phyloP scores from a whole-genome alignment of 1,140 invertebrate genomes.

The Neodiprion lecontei region DNA sequence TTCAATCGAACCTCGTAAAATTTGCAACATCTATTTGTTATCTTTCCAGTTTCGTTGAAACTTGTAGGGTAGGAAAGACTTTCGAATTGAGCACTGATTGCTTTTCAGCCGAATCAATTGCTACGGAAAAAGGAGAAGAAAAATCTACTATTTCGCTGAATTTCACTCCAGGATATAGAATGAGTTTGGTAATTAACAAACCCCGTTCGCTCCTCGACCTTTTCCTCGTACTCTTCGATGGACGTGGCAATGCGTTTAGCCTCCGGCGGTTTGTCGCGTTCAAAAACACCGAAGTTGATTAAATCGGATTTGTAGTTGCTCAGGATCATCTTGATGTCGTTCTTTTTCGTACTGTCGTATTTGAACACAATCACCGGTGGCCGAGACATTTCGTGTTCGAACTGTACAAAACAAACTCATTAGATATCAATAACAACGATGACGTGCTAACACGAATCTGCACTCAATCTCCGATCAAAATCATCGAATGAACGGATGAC shows the following conservation, averaged over 20 bases:
- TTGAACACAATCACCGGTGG: conserved; percentile 56
- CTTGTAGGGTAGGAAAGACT: no score
- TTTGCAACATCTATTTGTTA: conserved; percentile 14
- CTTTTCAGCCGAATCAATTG: no score
- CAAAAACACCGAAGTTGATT: conserved; percentile 55
- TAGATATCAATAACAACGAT: neutral
- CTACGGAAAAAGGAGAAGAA: no score
- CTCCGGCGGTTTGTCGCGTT: conserved; percentile 54
- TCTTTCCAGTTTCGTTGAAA: conserved; percentile 2
- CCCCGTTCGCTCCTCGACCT: conserved; percentile 48
- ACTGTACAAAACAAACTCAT: conserved; percentile 38
- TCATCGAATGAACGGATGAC: neutral
- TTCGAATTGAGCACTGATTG: no score
- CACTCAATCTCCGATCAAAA: no score
- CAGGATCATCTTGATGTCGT: conserved; percentile 51
- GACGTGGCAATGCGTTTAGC: conserved; percentile 49
- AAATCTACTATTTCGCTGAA: no score
- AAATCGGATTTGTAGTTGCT: conserved; percentile 51
- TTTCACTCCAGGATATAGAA: no score
- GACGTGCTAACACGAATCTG: no score
- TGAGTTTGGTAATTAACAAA: conserved; percentile 19
- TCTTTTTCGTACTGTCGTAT: conserved; percentile 53
- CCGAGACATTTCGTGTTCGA: conserved; percentile 50
- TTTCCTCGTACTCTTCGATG: conserved; percentile 52
- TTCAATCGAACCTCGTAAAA: neutral